phyloP scores from a whole-genome alignment of 2,113 vertebrate species.

The Cebidichthys violaceus region DNA sequence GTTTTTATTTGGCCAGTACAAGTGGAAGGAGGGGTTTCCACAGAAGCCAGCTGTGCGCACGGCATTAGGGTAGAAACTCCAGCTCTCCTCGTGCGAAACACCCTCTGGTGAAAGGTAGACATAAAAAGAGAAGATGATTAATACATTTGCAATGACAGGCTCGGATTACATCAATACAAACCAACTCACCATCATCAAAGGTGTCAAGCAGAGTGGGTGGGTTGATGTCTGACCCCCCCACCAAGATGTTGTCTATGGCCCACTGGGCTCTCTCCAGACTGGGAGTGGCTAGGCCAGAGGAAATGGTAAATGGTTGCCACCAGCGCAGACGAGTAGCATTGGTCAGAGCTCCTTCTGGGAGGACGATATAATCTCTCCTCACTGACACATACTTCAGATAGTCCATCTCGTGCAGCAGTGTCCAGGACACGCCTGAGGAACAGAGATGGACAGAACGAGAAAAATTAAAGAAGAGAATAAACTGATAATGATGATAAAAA shows the following conservation, averaged over 20 bases:
- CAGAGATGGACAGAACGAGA: constrained; percentile 7
- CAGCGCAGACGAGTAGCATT: constrained; percentile 96
- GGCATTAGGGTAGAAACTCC: constrained; percentile 99
- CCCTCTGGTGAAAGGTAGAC: constrained; percentile 85
- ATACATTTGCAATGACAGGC: background rate
- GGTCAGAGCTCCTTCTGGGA: constrained; percentile 91
- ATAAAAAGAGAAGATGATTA: background rate
- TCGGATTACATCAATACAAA: background rate
- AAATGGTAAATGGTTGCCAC: constrained; percentile 96
- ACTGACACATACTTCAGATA: constrained; percentile 96
- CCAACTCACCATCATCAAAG: constrained; percentile 92
- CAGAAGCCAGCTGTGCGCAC: constrained; percentile 98
- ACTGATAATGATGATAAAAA: background rate
- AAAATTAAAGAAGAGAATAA: background rate
- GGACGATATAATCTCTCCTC: constrained; percentile 94
- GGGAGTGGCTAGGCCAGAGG: constrained; percentile 87
- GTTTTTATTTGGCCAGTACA: constrained; percentile 99
- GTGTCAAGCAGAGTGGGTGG: constrained; percentile 94
- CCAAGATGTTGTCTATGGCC: constrained; percentile 97
- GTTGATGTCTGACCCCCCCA: constrained; percentile 98
- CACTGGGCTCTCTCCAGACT: constrained; percentile 94
- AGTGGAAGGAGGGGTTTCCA: constrained; percentile 98
- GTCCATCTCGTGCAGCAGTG: constrained; percentile 98
- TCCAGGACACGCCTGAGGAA: constrained; percentile 94
- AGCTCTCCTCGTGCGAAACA: constrained; percentile 95